Evolutionary conservation across 30 jellyfish, hydroid and myxozoan genomes (phyloP).

Genomic region (Haliclystus octoradiatus): DNA sequence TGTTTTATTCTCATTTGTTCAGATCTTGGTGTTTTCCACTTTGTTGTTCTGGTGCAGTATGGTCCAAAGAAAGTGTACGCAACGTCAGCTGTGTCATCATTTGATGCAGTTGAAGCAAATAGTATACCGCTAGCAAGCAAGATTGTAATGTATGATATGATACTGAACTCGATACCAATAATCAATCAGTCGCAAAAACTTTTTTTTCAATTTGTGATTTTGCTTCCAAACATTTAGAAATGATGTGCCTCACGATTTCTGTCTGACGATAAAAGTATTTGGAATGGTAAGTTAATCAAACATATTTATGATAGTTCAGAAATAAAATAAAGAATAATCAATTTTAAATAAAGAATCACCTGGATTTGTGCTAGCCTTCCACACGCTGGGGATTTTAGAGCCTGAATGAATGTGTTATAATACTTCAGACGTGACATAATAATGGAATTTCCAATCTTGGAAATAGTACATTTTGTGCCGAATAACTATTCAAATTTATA

Average conservation of each 20-base stretch:
- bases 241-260: constrained; percentile 79
- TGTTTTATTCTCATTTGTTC: too few species aligned
- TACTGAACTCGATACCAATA: too few species aligned
- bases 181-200: too few species aligned
- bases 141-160: constrained; percentile 42
- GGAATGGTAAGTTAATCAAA: constrained; percentile 65
- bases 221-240: too few species aligned
- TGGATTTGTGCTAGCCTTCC: too few species aligned
- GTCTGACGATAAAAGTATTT: constrained; percentile 62
- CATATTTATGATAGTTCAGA: neutral
- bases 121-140: constrained; percentile 50
- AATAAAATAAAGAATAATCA: neutral
- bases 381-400: too few species aligned
- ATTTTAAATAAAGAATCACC: too few species aligned
- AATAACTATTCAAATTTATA: neutral
- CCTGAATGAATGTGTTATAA: too few species aligned
- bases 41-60: constrained; percentile 78
- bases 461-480: too few species aligned
- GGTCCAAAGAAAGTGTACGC: constrained; percentile 77
- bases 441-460: too few species aligned
- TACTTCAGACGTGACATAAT: too few species aligned
- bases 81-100: constrained; percentile 67
- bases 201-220: neutral
- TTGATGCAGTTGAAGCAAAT: constrained; percentile 71
- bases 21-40: constrained; percentile 96